These are phyloP conservation scores for Channa maculata DNA, from an alignment of 2,113 vertebrate genomes.

Conservation along the genomic window DNA sequence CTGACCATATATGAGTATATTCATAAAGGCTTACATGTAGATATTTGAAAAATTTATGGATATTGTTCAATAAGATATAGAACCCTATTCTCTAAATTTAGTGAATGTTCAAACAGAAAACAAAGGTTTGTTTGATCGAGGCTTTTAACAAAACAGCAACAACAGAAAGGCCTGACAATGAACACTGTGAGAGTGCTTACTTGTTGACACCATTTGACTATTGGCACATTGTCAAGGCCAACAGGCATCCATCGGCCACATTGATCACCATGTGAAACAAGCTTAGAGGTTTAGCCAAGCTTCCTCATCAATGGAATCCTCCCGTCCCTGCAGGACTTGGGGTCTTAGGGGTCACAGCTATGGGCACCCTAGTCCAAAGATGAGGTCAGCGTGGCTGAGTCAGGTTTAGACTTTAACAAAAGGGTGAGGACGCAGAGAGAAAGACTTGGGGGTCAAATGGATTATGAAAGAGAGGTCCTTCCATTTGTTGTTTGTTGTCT, in stretches of 20 bases:
- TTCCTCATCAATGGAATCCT: conserved; percentile 48
- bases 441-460: conserved; percentile 46
- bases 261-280: conserved; percentile 62
- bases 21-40: conserved; percentile 1
- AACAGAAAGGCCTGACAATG: conserved; percentile 36
- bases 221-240: conserved; percentile 70
- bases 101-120: conserved; percentile 15
- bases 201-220: conserved; percentile 60
- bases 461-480: conserved; percentile 52
- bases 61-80: not conserved
- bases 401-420: conserved; percentile 64
- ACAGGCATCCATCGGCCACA: conserved; percentile 43
- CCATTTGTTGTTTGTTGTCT: conserved; percentile 53
- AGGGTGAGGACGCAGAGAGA: conserved; percentile 24
- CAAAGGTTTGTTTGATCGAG: conserved; percentile 54
- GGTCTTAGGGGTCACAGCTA: conserved; percentile 54
- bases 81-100: conserved; percentile 5
- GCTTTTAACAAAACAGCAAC: conserved; percentile 33
- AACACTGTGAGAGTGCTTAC: conserved; percentile 13
- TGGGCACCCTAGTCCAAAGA: conserved; percentile 42
- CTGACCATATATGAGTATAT: not conserved
- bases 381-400: conserved; percentile 63
- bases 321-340: conserved; percentile 15
- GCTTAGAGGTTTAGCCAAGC: conserved; percentile 48
- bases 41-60: not conserved